These are phyloP conservation scores for Hylaeus volcanicus DNA, from an alignment of 1,140 invertebrate genomes.

Conservation along the genomic window DNA sequence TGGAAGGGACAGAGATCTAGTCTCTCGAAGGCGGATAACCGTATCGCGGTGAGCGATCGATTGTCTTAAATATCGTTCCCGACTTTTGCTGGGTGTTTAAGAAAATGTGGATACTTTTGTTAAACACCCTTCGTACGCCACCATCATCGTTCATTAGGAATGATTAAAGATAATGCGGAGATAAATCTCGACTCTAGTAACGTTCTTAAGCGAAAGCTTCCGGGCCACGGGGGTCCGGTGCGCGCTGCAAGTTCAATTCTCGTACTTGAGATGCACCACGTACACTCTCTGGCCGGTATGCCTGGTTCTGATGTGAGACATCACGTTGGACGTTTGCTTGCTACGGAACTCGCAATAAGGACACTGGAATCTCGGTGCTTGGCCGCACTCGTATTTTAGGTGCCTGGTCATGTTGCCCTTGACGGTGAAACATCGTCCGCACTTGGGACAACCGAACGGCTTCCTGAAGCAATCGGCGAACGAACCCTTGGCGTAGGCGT, in stretches of 20 bases:
- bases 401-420: slow-evolving; percentile 82
- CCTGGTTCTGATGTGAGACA: slow-evolving; percentile 67
- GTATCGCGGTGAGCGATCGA: slow-evolving; percentile 17
- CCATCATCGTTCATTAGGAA: slow-evolving; percentile 1
- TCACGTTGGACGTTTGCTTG: slow-evolving; percentile 72
- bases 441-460: slow-evolving; percentile 73
- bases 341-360: slow-evolving; percentile 79
- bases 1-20: background rate
- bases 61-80: slow-evolving; percentile 4
- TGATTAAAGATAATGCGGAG: background rate
- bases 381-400: slow-evolving; percentile 86
- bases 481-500: slow-evolving; percentile 27
- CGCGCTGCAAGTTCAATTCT: slow-evolving; percentile 25
- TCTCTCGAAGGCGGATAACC: slow-evolving; percentile 9
- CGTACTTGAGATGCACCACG: slow-evolving; percentile 62
- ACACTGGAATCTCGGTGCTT: slow-evolving; percentile 85
- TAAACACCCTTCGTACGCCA: too few relatives aligned
- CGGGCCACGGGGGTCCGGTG: too few relatives aligned
- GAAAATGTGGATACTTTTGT: too few relatives aligned
- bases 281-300: slow-evolving; percentile 64
- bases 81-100: too few relatives aligned
- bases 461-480: slow-evolving; percentile 43
- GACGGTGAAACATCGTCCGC: slow-evolving; percentile 76
- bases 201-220: too few relatives aligned
- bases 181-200: background rate